Conservation (phyloP, 2,113 vertebrate genomes). For the Hypanus sabinus region DNA sequence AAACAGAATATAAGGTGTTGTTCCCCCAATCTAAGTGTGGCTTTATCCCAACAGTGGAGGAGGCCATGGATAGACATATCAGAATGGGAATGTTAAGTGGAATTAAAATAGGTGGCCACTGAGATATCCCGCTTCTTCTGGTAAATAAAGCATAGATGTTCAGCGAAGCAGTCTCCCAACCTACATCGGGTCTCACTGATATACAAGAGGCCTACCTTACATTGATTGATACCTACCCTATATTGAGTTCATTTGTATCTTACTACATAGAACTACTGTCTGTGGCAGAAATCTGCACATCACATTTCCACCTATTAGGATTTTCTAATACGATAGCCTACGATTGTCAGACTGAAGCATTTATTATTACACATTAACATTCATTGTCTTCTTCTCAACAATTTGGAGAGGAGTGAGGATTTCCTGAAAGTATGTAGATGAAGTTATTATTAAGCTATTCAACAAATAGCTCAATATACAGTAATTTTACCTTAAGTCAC, state of each 20-base stretch:
- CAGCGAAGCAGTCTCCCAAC: no score
- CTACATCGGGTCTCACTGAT: no score
- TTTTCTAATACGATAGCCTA: background rate
- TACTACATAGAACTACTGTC: background rate
- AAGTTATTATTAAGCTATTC: background rate
- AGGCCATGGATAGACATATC: no score
- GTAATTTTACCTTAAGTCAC: background rate
- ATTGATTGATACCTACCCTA: background rate
- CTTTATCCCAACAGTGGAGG: no score
- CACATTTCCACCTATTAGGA: background rate
- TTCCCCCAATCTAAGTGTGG: no score
- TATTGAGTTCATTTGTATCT: background rate
- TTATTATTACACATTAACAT: background rate
- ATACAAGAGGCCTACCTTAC: no score
- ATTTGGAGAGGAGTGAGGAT: background rate
- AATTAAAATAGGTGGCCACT: no score
- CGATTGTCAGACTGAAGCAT: background rate
- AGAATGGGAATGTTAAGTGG: no score
- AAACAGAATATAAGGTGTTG: no score
- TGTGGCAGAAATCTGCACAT: background rate
- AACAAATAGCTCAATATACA: background rate
- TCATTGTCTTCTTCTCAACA: background rate
- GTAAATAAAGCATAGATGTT: no score
- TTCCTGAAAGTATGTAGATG: constrained; percentile 23
- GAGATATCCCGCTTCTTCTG: no score